Evolutionary conservation across 2,797 vertebrate genomes (phyloP), one percentile per base, ranked within the genome.

Genomic region (Hyperoplus lanceolatus): DNA sequence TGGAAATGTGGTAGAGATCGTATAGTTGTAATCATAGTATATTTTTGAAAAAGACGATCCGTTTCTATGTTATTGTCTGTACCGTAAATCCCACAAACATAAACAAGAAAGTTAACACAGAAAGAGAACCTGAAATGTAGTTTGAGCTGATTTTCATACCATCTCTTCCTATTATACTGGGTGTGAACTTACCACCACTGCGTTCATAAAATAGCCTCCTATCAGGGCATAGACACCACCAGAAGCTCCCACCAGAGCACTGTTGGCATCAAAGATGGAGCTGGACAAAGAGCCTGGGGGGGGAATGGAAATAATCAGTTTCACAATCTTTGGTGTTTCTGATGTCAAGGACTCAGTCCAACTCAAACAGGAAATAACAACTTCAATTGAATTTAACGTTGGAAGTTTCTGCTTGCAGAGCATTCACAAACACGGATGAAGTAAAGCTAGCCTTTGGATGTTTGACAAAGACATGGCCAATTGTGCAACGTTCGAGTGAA

Each of bases 161-260:
- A 14, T 42, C 36, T 51, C 46, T 38, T 58, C 0, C 18, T 18
- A 2, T 39, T 42, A 1, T 36, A 66, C 21, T 53, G 38, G 4
- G 29, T 18, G 13, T 50, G 53, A 80, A 88, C 96, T 95, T 91
- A 98, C 97, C 96, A 98, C 96, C 29, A 98, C 64, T 41, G 96
- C 94, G 16, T 98, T 98, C 96, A 97, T 98, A 50, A 98, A 97
- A 83, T 96, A 98, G 16, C 97, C 97, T 49, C 97, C 97, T 0
- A 97, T 93, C 16, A 98, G 94, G 8, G 97, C 97, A 42, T 98
- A 98, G 59, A 97, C 97, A 1, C 97, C 97, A 21, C 97, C 97
- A 4, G 97, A 98, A 3, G 97, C 97, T 3, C 97, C 97, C 71
- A 97, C 97, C 39, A 98, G 89, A 50, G 90, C 95, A 55, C 91